Base-by-base conservation (phyloP, 2,888 invertebrate species). In the Nymphalis urticae region DNA sequence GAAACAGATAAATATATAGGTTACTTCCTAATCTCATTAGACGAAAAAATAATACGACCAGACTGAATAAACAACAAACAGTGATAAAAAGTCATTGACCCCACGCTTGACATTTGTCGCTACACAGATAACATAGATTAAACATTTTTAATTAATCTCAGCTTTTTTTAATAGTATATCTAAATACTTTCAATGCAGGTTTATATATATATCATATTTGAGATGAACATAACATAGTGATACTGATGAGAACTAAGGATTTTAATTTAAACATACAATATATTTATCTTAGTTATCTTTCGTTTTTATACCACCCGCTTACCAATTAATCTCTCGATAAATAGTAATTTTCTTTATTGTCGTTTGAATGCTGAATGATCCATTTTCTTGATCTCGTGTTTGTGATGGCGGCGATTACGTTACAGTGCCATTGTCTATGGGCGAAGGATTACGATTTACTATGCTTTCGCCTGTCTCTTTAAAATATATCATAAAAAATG, bases 1-100 rank as follows among this genome's bases (percentile, higher is more conserved):
- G 42, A 42, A 10, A 13, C 42, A 42, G 42, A 42, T 42, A 42
- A 42, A 42, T 42, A 67, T 62, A 16, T 62, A 62, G 66, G 58
- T 67, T 56, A 67, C 42, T 62, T 67, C 56, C 61, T 54, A 66
- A 48, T 62, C 32, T n/a, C 19, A 19, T 48, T 27, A 61, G 19
- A 6, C 32, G 36, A 9, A 47, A 60, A 59, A 51, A 51, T 8
- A 8, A 21, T 51, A 8, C 24, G 16, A 53, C 17, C 2, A 1
- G 54, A 27, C 47, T 10, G 13, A 10, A 5, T 42, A 42, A 47
- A 21, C 16, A 48, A 61, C 17, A 54, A 48, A 61, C 32, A 66
- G 13, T 32, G 60, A 66, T 60, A 66, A 66, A 47, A 19, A 50
- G 54, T 56, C 48, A 21, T 56, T 62, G 61, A 66, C 61, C 61